phyloP scores from a whole-genome alignment of 2,797 vertebrate genomes.

The Acrossocheilus wenchowensis region DNA sequence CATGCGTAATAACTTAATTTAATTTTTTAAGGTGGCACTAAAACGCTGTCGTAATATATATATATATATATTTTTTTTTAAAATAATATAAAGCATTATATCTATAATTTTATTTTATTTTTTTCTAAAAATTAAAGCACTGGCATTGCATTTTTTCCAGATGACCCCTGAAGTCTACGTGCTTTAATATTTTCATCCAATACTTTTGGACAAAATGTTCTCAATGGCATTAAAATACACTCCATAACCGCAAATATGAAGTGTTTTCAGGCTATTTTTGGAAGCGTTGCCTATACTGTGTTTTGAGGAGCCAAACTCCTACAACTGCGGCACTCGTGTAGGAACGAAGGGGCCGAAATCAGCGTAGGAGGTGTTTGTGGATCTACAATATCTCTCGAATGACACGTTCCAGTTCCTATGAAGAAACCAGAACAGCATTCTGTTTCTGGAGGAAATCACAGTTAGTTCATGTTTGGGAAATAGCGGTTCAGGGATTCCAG shows the following conservation, averaged over 20 bases:
- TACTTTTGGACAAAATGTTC: not conserved
- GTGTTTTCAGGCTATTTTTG: conserved; percentile 20
- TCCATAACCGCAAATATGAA: conserved; percentile 3
- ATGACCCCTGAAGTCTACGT: not conserved
- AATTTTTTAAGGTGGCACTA: no score
- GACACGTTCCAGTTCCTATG: conserved; percentile 6
- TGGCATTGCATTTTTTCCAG: not conserved
- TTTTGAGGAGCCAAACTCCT: conserved; percentile 26
- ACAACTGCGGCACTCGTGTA: not conserved
- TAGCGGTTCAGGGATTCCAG: conserved; percentile 11
- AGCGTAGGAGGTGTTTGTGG: conserved; percentile 24
- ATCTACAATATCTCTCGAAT: not conserved
- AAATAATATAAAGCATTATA: no score
- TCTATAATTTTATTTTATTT: no score
- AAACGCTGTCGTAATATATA: no score
- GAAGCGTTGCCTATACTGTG: not conserved
- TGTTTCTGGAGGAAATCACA: conserved; percentile 4
- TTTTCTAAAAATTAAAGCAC: not conserved
- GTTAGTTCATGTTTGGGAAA: conserved; percentile 25
- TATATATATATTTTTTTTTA: no score
- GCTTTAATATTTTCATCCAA: not conserved
- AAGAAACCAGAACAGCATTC: conserved; percentile 66
- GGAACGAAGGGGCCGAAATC: not conserved
- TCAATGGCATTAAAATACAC: not conserved
- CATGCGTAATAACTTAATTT: no score